Percentiles rank a stretch among this genome's conserved stretches.
These are phyloP conservation scores for Campoletis sonorensis DNA, from an alignment of 1,140 invertebrate genomes.

Conservation along the genomic window DNA sequence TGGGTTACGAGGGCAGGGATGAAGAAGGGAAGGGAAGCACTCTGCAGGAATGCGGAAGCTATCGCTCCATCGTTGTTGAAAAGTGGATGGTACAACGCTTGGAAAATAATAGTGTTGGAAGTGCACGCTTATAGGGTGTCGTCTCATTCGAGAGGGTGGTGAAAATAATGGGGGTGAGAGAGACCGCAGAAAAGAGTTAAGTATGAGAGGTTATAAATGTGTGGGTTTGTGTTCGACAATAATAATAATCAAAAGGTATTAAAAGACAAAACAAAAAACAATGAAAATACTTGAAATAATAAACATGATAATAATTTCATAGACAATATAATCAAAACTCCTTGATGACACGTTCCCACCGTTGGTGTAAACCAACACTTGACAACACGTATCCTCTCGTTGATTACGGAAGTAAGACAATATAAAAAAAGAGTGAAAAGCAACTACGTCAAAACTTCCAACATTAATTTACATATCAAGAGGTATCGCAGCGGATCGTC, in stretches of 20 bases:
- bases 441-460: not conserved
- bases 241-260: slow-evolving; percentile 13
- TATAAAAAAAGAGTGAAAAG: not conserved
- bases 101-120: slow-evolving; percentile 20
- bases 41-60: slow-evolving; percentile 9
- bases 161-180: not conserved
- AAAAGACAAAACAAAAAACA: not conserved
- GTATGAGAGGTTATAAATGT: not conserved
- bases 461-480: not conserved
- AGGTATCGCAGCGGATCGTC: not conserved
- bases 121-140: slow-evolving; percentile 19
- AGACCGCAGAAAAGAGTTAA: not conserved
- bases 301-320: slow-evolving; percentile 2
- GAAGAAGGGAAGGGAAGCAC: slow-evolving; percentile 11
- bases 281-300: no score
- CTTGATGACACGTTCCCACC: not conserved
- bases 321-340: not conserved
- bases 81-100: slow-evolving; percentile 24
- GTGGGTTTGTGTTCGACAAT: not conserved
- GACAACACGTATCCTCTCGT: not conserved
- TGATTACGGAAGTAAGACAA: not conserved
- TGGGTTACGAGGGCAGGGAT: not conserved
- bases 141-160: slow-evolving; percentile 10
- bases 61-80: slow-evolving; percentile 21
- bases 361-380: not conserved